Conservation (phyloP, 2,888 invertebrate species). For the Arrhopalites spinosus region DNA sequence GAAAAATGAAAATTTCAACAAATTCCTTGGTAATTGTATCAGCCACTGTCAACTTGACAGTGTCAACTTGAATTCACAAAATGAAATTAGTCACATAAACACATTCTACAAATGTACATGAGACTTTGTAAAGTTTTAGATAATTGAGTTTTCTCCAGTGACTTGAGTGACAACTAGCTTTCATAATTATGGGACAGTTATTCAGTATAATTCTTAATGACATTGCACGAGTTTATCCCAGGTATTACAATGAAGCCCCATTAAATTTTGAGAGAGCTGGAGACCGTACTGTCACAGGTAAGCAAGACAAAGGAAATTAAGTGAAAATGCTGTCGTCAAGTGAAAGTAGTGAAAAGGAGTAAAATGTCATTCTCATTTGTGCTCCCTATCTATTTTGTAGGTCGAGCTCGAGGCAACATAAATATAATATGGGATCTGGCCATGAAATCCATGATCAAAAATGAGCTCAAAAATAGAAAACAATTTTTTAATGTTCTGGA, state of each 20-base stretch:
- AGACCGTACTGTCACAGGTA: slow-evolving; percentile 35
- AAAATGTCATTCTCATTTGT: neutral
- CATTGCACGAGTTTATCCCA: slow-evolving; percentile 8
- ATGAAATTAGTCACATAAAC: too few species aligned
- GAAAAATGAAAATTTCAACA: too few species aligned
- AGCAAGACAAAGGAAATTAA: neutral
- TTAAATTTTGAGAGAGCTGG: slow-evolving; percentile 20
- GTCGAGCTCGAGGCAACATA: slow-evolving; percentile 14
- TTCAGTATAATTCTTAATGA: neutral
- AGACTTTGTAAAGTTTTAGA: too few species aligned
- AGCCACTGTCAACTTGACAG: too few species aligned
- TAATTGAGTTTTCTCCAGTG: too few species aligned
- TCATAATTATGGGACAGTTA: slow-evolving; percentile 12
- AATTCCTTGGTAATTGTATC: too few species aligned
- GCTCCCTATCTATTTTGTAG: neutral
- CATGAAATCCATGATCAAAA: slow-evolving; percentile 49
- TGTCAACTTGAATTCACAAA: too few species aligned
- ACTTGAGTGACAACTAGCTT: too few species aligned
- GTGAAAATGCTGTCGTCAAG: neutral
- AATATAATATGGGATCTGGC: slow-evolving; percentile 44
- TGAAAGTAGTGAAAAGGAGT: neutral
- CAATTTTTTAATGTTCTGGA: slow-evolving; percentile 48
- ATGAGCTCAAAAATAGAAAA: slow-evolving; percentile 45
- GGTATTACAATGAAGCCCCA: slow-evolving; percentile 25
- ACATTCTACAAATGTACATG: too few species aligned